These are phyloP conservation scores for Corythornis vintsioides DNA, from an alignment of 2,113 vertebrate species.

Conservation along the genomic window DNA sequence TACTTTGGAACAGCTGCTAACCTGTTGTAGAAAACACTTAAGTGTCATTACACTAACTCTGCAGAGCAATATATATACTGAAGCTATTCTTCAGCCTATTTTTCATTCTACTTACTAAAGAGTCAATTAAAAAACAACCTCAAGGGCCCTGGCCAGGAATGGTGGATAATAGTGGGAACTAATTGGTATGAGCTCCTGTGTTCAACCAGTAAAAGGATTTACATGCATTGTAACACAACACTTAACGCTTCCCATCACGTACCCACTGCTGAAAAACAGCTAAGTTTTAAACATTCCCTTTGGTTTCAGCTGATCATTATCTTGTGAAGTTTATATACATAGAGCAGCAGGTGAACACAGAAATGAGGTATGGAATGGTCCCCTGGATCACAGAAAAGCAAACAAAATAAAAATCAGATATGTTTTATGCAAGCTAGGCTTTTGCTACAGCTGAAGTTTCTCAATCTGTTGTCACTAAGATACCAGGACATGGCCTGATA, in stretches of 20 bases:
- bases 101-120: neutral
- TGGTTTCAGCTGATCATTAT: constrained; percentile 30
- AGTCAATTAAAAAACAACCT: neutral
- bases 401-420: neutral
- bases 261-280: neutral
- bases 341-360: neutral
- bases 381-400: neutral
- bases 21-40: neutral
- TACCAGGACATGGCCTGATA: neutral
- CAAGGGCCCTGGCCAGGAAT: constrained; percentile 10
- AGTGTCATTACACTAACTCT: neutral
- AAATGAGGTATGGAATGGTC: neutral
- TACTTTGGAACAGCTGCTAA: neutral
- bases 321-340: neutral
- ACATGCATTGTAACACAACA: constrained; percentile 33
- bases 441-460: neutral
- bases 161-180: constrained; percentile 35
- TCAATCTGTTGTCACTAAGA: constrained; percentile 2
- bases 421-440: neutral
- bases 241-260: constrained; percentile 18
- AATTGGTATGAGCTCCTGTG: constrained; percentile 58
- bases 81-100: neutral
- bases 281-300: constrained; percentile 25
- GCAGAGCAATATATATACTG: neutral
- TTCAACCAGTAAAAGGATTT: neutral